Evolutionary conservation across 2,888 invertebrate species (phyloP), one percentile per base, ranked within the genome.

Genomic region (Pandemis corylana): DNA sequence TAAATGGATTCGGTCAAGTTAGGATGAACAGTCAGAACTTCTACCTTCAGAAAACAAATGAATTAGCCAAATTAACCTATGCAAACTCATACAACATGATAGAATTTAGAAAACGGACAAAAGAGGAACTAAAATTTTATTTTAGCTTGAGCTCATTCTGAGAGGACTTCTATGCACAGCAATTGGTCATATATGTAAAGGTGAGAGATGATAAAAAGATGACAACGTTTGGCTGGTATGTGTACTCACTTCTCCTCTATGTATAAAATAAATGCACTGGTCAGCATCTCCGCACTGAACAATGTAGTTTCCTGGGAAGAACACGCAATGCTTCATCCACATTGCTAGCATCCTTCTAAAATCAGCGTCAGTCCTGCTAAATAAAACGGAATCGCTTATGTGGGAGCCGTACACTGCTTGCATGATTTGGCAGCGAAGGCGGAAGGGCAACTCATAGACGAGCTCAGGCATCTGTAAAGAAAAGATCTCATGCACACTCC

Each of bases 221-320:
- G 28, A 36, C 28, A 36, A 36, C 28, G 28, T 1, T 2, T 4
- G 28, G 2, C 28, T 36, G 0, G 12, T 4, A 9, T 49, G 12
- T 36, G 59, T 42, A 51, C 79, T 80, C 80, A 95, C 95, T 87
- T 95, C 93, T 77, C 95, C 95, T 79, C 93, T 87, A 78, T 95
- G 94, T 83, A 95, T 95, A 74, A 95, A 95, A 78, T 95, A 95
- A 84, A 95, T 95, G 73, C 94, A 93, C 76, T 95, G 94, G 79
- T 95, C 94, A 0, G 94, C 92, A 79, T 95, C 95, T 1, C 95
- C 95, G 53, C 93, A 90, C 78, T 95, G 95, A 10, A 95, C 95
- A 10, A 95, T 95, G 72, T 95, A 95, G 82, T 95, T 95, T 5
- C 95, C 94, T 5, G 95, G 93, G 77, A 95, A 95, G 82, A 95